phyloP scores from a whole-genome alignment of 2,113 vertebrate genomes.

The Hoplias malabaricus region DNA sequence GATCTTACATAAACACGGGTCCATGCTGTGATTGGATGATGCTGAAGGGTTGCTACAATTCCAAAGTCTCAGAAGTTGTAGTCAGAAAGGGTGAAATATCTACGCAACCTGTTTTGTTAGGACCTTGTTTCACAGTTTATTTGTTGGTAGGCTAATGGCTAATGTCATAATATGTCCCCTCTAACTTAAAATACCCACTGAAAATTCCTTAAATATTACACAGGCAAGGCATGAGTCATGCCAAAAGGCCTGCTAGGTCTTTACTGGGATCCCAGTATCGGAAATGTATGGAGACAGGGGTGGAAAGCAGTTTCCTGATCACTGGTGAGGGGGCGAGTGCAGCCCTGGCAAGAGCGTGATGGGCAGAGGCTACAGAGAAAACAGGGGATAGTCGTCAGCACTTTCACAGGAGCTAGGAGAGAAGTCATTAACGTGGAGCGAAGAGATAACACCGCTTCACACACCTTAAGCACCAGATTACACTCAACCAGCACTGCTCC shows the following conservation, averaged over 20 bases:
- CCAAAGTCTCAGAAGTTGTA: too few relatives aligned
- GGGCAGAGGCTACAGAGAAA: conserved; percentile 51
- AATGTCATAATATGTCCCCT: too few relatives aligned
- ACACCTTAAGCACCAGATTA: conserved; percentile 22
- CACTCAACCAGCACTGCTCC: background rate
- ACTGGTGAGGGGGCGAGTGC: conserved; percentile 57
- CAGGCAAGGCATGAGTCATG: too few relatives aligned
- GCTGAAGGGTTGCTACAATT: too few relatives aligned
- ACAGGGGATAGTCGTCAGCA: conserved; percentile 23
- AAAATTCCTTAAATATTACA: too few relatives aligned
- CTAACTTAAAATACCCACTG: too few relatives aligned
- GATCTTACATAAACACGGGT: too few relatives aligned
- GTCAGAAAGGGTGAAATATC: too few relatives aligned
- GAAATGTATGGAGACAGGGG: conserved; percentile 37
- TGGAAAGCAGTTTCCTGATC: conserved; percentile 24
- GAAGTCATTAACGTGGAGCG: conserved; percentile 65
- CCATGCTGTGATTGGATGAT: too few relatives aligned
- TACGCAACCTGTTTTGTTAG: too few relatives aligned
- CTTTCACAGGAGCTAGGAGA: conserved; percentile 55
- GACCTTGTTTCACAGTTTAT: too few relatives aligned
- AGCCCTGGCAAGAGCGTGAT: conserved; percentile 40
- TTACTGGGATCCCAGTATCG: background rate
- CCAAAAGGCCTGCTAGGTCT: background rate
- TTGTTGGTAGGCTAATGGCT: too few relatives aligned
- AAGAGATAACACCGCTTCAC: conserved; percentile 64